Evolutionary conservation across 2,888 invertebrate genomes (phyloP).

Genomic region (Pachycephus smyrnensis): DNA sequence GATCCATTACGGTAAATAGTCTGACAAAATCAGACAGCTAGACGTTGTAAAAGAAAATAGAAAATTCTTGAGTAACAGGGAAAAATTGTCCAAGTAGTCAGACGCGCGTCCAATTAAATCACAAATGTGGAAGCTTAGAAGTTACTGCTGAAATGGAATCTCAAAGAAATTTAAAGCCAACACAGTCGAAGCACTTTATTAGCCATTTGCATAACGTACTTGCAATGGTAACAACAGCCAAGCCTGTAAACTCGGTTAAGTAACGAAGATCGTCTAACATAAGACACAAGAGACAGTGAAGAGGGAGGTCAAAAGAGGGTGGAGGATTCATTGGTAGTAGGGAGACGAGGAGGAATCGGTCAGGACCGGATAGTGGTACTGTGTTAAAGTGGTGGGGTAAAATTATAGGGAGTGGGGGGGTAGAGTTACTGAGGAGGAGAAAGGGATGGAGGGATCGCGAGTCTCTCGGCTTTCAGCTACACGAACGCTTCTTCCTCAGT

Average conservation of each 20-base stretch:
- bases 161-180: neutral
- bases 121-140: neutral
- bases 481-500: slow-evolving; percentile 54
- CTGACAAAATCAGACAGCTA: neutral
- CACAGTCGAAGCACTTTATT: neutral
- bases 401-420: neutral
- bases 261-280: neutral
- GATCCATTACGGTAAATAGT: too few relatives aligned
- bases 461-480: slow-evolving; percentile 34
- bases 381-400: neutral
- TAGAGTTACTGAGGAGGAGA: neutral
- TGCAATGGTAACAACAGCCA: neutral
- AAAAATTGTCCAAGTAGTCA: neutral
- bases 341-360: neutral
- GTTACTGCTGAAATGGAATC: neutral
- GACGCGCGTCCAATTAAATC: neutral
- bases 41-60: neutral
- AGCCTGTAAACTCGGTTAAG: neutral
- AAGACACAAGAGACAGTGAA: neutral
- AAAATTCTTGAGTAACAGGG: neutral
- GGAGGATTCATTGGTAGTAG: neutral
- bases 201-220: neutral
- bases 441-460: neutral
- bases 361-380: neutral
- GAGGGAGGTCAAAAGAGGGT: neutral